Conservation (phyloP, 2,888 invertebrate genomes). For the Portevinia maculata region DNA sequence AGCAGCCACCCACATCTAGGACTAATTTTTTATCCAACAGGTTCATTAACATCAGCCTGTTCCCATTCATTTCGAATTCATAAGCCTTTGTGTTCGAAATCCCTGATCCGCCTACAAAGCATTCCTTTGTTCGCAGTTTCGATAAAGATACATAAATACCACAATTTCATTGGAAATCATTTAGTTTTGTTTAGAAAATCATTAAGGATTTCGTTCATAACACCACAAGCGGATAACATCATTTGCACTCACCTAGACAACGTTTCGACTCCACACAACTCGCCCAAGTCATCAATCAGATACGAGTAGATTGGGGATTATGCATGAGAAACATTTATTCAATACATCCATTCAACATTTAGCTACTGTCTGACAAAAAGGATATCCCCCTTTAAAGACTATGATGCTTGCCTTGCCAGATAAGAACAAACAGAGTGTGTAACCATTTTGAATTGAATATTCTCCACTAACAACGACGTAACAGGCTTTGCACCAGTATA, state of each 20-base stretch:
- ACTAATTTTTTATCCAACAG: background rate
- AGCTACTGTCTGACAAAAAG: slow-evolving; percentile 29
- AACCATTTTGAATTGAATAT: slow-evolving; percentile 43
- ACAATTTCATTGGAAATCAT: slow-evolving; percentile 22
- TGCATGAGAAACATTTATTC: slow-evolving; percentile 59
- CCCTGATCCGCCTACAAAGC: background rate
- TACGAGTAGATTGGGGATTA: slow-evolving; percentile 47
- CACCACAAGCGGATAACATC: slow-evolving; percentile 28
- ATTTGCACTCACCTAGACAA: too few species aligned
- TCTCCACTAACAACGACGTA: slow-evolving; percentile 37
- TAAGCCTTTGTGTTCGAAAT: background rate
- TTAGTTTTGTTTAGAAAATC: slow-evolving; percentile 23
- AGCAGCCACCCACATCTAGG: too few species aligned
- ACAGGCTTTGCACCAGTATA: slow-evolving; percentile 34
- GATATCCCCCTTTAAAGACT: background rate
- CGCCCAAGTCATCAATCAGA: slow-evolving; percentile 25
- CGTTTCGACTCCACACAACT: background rate
- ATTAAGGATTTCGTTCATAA: slow-evolving; percentile 17
- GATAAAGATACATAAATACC: background rate
- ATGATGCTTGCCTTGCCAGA: background rate
- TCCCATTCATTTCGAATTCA: too few species aligned
- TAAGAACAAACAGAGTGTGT: slow-evolving; percentile 13
- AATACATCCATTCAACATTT: slow-evolving; percentile 18
- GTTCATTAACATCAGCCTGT: slow-evolving; percentile 1
- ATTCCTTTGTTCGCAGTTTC: background rate